A percentile compares a stretch with the other conserved stretches of the same genome.
Conservation (phyloP, 2,113 vertebrate genomes). For the Haemorhous mexicanus region DNA sequence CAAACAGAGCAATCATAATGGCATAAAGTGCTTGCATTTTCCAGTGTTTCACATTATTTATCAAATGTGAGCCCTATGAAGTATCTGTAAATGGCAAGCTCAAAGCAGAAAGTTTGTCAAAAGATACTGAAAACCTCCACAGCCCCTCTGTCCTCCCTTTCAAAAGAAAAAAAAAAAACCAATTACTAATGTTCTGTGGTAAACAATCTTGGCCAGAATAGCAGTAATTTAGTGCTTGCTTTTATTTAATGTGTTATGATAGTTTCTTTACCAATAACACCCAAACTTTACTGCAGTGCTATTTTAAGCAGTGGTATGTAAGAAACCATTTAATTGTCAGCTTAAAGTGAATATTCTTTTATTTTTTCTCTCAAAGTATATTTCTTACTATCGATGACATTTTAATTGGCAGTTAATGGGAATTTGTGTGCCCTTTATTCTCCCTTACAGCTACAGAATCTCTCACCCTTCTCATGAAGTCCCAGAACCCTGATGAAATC, state of each 20-base stretch:
- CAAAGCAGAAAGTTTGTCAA: not conserved
- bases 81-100: not conserved
- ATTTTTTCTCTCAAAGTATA: not conserved
- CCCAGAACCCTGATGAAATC: not conserved
- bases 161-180: not conserved
- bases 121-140: not conserved
- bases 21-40: not conserved
- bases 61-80: not conserved
- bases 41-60: not conserved
- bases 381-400: not conserved
- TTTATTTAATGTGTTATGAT: not conserved
- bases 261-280: not conserved
- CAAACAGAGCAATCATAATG: rapidly evolving
- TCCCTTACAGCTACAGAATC: not conserved
- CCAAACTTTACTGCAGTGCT: not conserved
- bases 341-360: not conserved
- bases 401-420: not conserved
- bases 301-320: not conserved
- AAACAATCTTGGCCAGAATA: not conserved
- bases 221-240: not conserved
- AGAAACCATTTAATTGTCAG: not conserved
- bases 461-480: not conserved
- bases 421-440: not conserved
- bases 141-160: not conserved
- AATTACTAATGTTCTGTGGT: not conserved